Percentiles rank a stretch among this genome's conserved stretches.
Evolutionary conservation across 2,113 vertebrate species (phyloP).

Genomic region (Corythoichthys haematopterus): DNA sequence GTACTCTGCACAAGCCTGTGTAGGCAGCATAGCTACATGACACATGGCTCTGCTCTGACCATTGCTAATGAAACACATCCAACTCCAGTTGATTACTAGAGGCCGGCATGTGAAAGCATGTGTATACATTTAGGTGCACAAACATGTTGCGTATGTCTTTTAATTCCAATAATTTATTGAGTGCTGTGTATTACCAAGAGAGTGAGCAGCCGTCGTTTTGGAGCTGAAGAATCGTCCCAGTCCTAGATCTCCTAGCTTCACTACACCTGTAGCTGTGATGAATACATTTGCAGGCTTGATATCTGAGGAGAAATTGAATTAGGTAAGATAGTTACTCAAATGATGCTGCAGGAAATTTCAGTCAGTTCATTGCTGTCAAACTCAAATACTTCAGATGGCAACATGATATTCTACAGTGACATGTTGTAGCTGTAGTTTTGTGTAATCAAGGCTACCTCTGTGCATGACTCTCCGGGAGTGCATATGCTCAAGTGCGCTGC

Average conservation of each 20-base stretch:
- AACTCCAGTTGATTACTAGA: slow-evolving; percentile 52
- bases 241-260: slow-evolving; percentile 94
- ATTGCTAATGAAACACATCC: slow-evolving; percentile 75
- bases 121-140: slow-evolving; percentile 13
- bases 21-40: slow-evolving; percentile 58
- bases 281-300: slow-evolving; percentile 98
- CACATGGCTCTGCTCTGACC: slow-evolving; percentile 69
- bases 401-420: not conserved
- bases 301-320: slow-evolving; percentile 66
- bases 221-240: slow-evolving; percentile 97
- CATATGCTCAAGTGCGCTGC: slow-evolving; percentile 96
- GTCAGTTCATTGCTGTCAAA: not conserved
- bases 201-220: slow-evolving; percentile 95
- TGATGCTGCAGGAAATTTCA: not conserved
- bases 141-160: slow-evolving; percentile 4
- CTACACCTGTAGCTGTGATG: slow-evolving; percentile 96
- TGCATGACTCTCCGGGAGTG: slow-evolving; percentile 98
- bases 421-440: not conserved
- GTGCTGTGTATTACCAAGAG: slow-evolving; percentile 76
- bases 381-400: not conserved
- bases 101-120: slow-evolving; percentile 13
- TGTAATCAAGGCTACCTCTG: slow-evolving; percentile 75
- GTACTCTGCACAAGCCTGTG: slow-evolving; percentile 41
- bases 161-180: not conserved
- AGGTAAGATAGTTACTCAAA: not conserved